Conservation (phyloP, 2,113 vertebrate genomes). For the Spheniscus mendiculus region DNA sequence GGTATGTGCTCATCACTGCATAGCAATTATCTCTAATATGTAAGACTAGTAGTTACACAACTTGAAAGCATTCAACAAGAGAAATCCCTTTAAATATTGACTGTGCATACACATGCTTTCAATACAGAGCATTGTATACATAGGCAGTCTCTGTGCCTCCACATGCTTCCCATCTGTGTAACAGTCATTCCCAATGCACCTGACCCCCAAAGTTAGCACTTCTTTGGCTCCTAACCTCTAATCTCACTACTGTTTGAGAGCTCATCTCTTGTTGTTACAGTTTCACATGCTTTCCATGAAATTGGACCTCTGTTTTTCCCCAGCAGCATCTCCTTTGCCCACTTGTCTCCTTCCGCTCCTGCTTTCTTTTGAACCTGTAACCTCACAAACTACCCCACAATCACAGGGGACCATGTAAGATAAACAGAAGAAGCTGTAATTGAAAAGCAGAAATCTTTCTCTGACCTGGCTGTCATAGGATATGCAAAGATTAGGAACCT, state of each 20-base stretch:
- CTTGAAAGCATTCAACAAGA: background rate
- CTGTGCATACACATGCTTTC: background rate
- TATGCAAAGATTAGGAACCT: background rate
- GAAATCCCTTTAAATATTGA: background rate
- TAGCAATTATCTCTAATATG: background rate
- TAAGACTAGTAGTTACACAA: background rate
- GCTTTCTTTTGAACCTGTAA: background rate
- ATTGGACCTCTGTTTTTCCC: background rate
- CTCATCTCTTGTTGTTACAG: background rate
- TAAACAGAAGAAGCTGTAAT: background rate
- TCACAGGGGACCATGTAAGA: background rate
- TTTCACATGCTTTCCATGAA: background rate
- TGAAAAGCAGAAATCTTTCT: background rate
- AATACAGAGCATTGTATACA: background rate
- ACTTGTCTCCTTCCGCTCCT: background rate
- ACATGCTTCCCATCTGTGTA: background rate
- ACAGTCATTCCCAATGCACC: background rate
- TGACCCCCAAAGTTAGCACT: background rate
- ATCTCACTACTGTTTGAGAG: background rate
- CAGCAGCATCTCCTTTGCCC: background rate
- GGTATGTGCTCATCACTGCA: background rate
- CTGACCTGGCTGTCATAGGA: background rate
- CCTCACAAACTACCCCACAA: background rate
- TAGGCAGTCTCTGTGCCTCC: background rate
- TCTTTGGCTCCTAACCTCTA: background rate